Percentiles rank a stretch among this genome's conserved stretches.
phyloP scores from a whole-genome alignment of 1,140 invertebrate genomes.

The Drosophila biarmipes region DNA sequence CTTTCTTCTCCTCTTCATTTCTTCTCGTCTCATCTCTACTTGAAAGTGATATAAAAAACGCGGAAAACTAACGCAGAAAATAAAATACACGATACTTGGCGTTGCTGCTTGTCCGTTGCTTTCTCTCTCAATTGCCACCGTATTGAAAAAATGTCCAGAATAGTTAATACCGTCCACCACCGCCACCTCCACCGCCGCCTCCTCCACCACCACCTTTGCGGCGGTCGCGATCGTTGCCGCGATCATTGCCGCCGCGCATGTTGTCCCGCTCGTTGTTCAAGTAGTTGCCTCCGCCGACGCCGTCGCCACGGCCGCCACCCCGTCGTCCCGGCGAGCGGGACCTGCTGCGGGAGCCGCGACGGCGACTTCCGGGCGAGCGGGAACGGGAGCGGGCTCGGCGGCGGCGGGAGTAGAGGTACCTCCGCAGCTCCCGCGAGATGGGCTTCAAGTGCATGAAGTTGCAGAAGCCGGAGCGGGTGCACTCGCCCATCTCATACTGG shows the following conservation, averaged over 20 bases:
- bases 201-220: constrained; percentile 33
- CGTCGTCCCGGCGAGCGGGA: constrained; percentile 85
- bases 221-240: constrained; percentile 40
- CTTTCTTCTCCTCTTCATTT: constrained; percentile 30
- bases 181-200: constrained; percentile 18
- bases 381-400: constrained; percentile 84
- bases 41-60: constrained; percentile 43
- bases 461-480: constrained; percentile 98
- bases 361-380: constrained; percentile 69
- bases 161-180: constrained; percentile 58
- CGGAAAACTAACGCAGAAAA: constrained; percentile 47
- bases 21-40: constrained; percentile 2
- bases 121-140: constrained; percentile 32
- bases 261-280: constrained; percentile 38
- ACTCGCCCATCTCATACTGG: constrained; percentile 99
- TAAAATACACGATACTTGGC: constrained; percentile 58
- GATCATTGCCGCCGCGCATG: constrained; percentile 20
- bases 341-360: constrained; percentile 81
- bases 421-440: constrained; percentile 95
- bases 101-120: constrained; percentile 43
- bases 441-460: constrained; percentile 99
- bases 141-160: constrained; percentile 22
- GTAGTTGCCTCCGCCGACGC: constrained; percentile 38
- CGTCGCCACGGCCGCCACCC: constrained; percentile 34
- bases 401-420: constrained; percentile 88